Evolutionary conservation across 2,797 vertebrate species (phyloP).

Genomic region (Sphenodon punctatus): DNA sequence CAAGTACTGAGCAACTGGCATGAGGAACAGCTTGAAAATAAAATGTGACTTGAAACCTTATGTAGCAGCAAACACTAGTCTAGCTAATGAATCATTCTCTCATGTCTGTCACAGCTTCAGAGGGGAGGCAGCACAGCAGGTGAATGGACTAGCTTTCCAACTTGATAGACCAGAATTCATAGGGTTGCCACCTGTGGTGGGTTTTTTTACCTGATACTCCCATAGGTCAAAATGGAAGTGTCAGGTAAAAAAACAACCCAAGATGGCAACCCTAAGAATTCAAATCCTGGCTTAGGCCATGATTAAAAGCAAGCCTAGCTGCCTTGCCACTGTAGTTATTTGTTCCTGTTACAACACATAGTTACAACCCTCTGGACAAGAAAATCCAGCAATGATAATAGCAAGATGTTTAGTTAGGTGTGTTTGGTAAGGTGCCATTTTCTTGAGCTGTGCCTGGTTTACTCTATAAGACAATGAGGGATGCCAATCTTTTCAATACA

Average conservation of each 20-base stretch:
- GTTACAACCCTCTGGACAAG: background rate
- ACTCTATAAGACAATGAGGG: background rate
- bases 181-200: too few relatives aligned
- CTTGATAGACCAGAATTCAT: background rate
- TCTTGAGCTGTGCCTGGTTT: background rate
- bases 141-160: background rate
- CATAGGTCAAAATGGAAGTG: too few relatives aligned
- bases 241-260: too few relatives aligned
- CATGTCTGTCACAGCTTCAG: background rate
- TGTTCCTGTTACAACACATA: background rate
- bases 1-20: background rate
- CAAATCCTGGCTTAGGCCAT: background rate
- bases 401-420: background rate
- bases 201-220: too few relatives aligned
- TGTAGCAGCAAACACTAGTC: rapidly evolving
- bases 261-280: too few relatives aligned
- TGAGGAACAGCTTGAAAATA: background rate
- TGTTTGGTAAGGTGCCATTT: background rate
- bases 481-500: background rate
- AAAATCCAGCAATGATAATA: background rate
- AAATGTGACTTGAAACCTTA: background rate
- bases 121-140: background rate
- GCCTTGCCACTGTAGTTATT: background rate
- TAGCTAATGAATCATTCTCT: background rate
- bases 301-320: background rate